Conservation (phyloP, 2,113 vertebrate species). For the Stegostoma tigrinum region DNA sequence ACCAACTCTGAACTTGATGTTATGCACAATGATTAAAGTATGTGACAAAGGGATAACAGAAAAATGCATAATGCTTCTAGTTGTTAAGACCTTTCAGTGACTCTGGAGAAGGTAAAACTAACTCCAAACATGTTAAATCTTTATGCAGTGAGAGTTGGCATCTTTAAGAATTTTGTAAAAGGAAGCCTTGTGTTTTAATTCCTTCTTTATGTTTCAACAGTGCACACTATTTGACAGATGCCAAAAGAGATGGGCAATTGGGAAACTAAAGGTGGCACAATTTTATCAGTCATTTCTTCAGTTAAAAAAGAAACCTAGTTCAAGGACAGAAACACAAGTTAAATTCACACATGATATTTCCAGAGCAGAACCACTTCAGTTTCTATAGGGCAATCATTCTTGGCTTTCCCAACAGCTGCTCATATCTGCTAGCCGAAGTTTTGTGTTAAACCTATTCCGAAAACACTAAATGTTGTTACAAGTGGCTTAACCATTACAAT, state of each 20-base stretch:
- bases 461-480: neutral
- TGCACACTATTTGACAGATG: neutral
- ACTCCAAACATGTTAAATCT: neutral
- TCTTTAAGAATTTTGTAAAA: neutral
- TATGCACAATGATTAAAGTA: slow-evolving; percentile 21
- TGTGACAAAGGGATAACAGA: slow-evolving; percentile 23
- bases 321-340: neutral
- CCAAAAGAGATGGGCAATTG: neutral
- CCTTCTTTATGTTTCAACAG: neutral
- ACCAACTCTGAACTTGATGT: slow-evolving; percentile 26
- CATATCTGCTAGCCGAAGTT: neutral
- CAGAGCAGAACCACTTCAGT: neutral
- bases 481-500: neutral
- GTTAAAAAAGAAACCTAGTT: neutral
- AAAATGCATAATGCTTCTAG: neutral
- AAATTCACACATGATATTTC: neutral
- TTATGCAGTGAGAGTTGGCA: neutral
- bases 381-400: neutral
- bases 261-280: neutral
- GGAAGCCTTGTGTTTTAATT: neutral
- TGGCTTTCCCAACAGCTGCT: neutral
- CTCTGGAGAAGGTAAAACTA: neutral
- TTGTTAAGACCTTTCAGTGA: neutral
- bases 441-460: neutral
- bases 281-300: neutral